Conservation (phyloP, 2,888 invertebrate species). For the Furcula furcula region DNA sequence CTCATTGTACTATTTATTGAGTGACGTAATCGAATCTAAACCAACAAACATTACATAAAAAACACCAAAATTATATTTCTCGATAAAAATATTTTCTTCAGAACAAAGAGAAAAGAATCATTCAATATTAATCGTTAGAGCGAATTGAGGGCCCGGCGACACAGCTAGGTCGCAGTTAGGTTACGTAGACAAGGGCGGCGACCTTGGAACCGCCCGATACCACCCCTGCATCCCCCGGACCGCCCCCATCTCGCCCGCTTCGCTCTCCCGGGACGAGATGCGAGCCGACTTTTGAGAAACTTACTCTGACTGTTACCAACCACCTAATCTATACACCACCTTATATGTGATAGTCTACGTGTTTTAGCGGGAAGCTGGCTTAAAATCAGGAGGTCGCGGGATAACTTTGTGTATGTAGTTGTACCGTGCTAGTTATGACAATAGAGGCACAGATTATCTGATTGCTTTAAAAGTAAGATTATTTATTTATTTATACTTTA, state of each 20-base stretch:
- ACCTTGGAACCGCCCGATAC: conserved; percentile 56
- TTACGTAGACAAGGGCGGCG: conserved; percentile 72
- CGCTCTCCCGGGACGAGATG: conserved; percentile 48
- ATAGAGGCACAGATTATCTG: too few species aligned
- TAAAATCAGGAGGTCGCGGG: too few species aligned
- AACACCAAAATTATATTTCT: neutral
- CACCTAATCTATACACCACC: conserved; percentile 24
- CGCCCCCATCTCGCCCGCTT: conserved; percentile 28
- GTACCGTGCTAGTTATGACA: too few species aligned
- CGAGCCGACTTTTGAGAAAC: conserved; percentile 66
- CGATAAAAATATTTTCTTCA: conserved; percentile 7
- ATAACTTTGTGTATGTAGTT: too few species aligned
- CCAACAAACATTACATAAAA: too few species aligned
- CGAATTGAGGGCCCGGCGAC: conserved; percentile 56
- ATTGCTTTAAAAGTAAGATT: too few species aligned
- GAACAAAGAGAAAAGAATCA: conserved; percentile 31
- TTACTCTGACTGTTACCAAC: conserved; percentile 51
- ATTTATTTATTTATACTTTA: too few species aligned
- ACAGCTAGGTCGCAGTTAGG: conserved; percentile 65
- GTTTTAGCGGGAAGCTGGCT: too few species aligned
- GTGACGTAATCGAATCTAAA: too few species aligned
- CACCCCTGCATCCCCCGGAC: conserved; percentile 15
- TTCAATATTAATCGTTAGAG: conserved; percentile 63
- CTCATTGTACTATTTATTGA: too few species aligned
- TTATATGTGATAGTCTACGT: too few species aligned